Percentiles rank a stretch among this genome's conserved stretches.
Conservation (phyloP, 2,888 invertebrate genomes). For the Allophyes oxyacanthae region DNA sequence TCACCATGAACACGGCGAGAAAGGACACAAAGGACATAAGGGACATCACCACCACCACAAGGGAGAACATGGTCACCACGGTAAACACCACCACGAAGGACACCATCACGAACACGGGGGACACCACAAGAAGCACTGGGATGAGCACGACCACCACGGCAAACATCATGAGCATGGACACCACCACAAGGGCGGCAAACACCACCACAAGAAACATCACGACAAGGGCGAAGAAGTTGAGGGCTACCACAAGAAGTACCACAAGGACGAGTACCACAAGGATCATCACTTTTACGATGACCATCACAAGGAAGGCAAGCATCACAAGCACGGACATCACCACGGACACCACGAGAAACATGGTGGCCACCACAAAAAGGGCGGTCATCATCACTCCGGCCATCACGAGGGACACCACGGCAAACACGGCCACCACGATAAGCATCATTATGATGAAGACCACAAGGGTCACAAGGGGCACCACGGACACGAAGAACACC, state of each 20-base stretch:
- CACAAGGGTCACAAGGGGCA: constrained; percentile 95
- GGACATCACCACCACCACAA: constrained; percentile 94
- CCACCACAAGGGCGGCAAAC: constrained; percentile 94
- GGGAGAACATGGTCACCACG: constrained; percentile 93
- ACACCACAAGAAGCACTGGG: constrained; percentile 94
- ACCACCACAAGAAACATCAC: constrained; percentile 94
- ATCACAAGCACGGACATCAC: constrained; percentile 94
- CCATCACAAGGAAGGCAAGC: constrained; percentile 95
- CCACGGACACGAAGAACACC: constrained; percentile 93
- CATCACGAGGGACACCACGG: constrained; percentile 94
- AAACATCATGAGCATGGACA: constrained; percentile 94
- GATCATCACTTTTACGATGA: constrained; percentile 97
- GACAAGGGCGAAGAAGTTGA: constrained; percentile 95
- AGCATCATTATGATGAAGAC: constrained; percentile 94
- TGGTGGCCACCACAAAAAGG: constrained; percentile 94
- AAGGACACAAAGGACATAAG: constrained; percentile 94
- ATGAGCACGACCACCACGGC: constrained; percentile 93
- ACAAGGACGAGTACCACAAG: constrained; percentile 96
- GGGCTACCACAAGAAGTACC: constrained; percentile 95
- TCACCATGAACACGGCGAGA: constrained; percentile 92
- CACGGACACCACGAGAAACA: constrained; percentile 94
- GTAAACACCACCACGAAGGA: constrained; percentile 93
- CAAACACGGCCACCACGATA: constrained; percentile 94
- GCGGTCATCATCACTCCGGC: constrained; percentile 93
- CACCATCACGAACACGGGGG: constrained; percentile 94